Evolutionary conservation across 1,140 invertebrate species (phyloP), one percentile per base, ranked within the genome.

Genomic region (Drosophila punjabiensis): DNA sequence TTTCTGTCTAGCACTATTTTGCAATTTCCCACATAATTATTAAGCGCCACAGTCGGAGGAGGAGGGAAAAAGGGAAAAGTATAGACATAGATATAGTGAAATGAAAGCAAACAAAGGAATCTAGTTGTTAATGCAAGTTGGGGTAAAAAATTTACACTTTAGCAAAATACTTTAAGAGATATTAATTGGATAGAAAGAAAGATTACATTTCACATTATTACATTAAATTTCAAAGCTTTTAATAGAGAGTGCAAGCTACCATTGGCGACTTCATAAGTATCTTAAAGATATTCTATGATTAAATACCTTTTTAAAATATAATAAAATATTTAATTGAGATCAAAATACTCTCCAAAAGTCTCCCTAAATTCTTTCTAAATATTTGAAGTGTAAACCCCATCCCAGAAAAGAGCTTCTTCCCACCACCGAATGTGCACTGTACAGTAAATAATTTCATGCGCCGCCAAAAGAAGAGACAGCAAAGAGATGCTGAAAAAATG

Each of bases 1-100:
- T 90, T 90, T 89, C 75, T 82, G 82, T 90, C 86, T 86, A 89
- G 86, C 82, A 85, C 90, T 81, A 75, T 90, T 89, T 90, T 70
- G 64, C 63, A 86, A 82, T 86, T 90, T 89, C 86, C 73, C 86
- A 89, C 86, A 89, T 90, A 89, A 89, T 90, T 89, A 86, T 82
- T 64, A 85, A 88, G 82, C 79, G 82, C 82, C 78, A 53, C 18
- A 50, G 43, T 63, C 45, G 33, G 37, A 67, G 55, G 71, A 67
- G 56, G n/a, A n/a, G 76, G 58, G 20, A 45, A 43, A 53, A 65
- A 37, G 32, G 11, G 16, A 52, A 52, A 52, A n/a, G 28, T 32
- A n/a, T 3, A 52, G 28, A 30, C 11, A 56, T 37, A 64, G 59
- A 37, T 32, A n/a, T 18, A 73, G 66, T 52, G 30, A 68, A 83